A percentile compares a stretch with the other conserved stretches of the same genome.
Conservation (phyloP, 1,140 invertebrate species). For the Steinernema feltiae region DNA sequence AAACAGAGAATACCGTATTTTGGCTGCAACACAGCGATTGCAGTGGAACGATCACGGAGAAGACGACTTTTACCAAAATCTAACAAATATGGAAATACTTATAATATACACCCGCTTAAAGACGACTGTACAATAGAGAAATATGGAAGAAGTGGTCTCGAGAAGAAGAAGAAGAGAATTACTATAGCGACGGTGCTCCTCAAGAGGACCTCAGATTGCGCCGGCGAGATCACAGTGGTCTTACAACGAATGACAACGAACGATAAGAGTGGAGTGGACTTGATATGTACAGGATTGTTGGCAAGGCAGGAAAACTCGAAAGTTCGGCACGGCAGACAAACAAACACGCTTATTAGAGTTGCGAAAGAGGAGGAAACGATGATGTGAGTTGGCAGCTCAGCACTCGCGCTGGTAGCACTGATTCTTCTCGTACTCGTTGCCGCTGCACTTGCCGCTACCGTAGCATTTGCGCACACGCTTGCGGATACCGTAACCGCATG, state of each 20-base stretch:
- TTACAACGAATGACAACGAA: slow-evolving; percentile 1
- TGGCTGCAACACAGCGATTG: too few relatives aligned
- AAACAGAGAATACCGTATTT: not conserved
- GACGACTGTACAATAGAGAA: slow-evolving; percentile 7
- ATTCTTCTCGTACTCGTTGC: slow-evolving; percentile 49
- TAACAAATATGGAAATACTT: too few relatives aligned
- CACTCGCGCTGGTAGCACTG: slow-evolving; percentile 34
- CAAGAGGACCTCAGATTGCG: slow-evolving; percentile 7
- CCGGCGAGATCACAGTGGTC: slow-evolving; percentile 5
- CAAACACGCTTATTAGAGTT: slow-evolving; percentile 14
- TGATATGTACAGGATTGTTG: not conserved
- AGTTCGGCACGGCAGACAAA: not conserved
- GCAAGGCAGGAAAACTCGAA: not conserved
- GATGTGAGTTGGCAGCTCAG: not conserved
- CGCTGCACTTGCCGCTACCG: slow-evolving; percentile 46
- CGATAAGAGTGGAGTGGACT: not conserved
- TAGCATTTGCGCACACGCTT: slow-evolving; percentile 55
- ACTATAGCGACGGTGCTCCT: slow-evolving; percentile 12
- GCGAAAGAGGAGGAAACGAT: not conserved
- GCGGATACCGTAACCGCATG: slow-evolving; percentile 49
- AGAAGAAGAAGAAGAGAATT: not conserved
- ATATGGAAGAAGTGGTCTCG: not conserved
- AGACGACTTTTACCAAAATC: not conserved
- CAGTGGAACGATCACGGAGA: too few relatives aligned
- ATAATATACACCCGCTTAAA: slow-evolving; percentile 8